Evolutionary conservation across 2,797 vertebrate genomes (phyloP).

Genomic region (Anguilla marmorata): DNA sequence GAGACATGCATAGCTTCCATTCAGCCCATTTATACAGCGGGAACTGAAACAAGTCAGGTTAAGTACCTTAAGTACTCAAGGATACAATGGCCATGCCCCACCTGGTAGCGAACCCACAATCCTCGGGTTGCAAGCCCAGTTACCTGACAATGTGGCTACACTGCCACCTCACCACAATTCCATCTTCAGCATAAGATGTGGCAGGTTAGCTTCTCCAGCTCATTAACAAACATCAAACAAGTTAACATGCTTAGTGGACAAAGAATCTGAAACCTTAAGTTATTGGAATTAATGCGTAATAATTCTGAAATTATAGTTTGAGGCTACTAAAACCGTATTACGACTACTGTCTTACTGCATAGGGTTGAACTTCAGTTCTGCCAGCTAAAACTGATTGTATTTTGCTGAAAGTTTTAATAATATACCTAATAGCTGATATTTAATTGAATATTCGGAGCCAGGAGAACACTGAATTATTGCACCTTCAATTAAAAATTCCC

Average conservation of each 20-base stretch:
- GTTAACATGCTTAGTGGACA: neutral
- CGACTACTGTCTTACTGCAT: neutral
- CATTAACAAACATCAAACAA: slow-evolving; percentile 10
- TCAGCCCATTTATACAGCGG: neutral
- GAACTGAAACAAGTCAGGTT: neutral
- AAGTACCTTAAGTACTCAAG: neutral
- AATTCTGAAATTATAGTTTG: too few species aligned
- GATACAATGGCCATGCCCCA: neutral
- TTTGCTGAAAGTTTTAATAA: neutral
- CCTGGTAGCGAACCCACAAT: neutral
- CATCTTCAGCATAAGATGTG: neutral
- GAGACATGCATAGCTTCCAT: neutral
- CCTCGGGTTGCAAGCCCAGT: neutral
- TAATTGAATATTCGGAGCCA: neutral
- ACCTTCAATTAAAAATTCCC: neutral
- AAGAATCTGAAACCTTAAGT: neutral
- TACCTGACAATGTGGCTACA: neutral
- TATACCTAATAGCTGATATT: neutral
- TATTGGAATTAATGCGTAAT: neutral
- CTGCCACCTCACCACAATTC: neutral
- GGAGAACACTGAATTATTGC: neutral
- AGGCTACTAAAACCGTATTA: neutral
- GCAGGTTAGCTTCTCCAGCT: neutral
- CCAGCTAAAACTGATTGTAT: neutral
- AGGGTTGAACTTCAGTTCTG: neutral